A percentile compares a stretch with the other conserved stretches of the same genome.
Evolutionary conservation across 2,113 vertebrate genomes (phyloP).

Genomic region (zebrafish (Danio rerio)): DNA sequence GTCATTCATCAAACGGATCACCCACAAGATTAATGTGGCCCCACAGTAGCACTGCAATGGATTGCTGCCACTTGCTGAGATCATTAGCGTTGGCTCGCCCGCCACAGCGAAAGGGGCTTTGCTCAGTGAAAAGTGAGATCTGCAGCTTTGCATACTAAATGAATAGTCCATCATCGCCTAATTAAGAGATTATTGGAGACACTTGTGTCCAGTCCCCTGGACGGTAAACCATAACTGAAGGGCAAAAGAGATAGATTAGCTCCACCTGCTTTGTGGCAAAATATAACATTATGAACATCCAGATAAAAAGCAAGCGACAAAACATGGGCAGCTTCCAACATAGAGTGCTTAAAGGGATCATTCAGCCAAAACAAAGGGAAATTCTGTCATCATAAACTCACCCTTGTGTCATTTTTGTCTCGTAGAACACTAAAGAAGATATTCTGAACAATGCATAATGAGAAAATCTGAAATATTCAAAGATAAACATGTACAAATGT

Average conservation of each 20-base stretch:
- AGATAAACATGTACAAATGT: no score
- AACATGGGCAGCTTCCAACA: slow-evolving; percentile 59
- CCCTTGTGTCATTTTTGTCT: no score
- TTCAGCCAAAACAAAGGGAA: background rate
- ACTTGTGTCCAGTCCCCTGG: slow-evolving; percentile 75
- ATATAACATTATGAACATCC: slow-evolving; percentile 73
- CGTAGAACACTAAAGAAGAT: no score
- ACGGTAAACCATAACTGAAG: slow-evolving; percentile 80
- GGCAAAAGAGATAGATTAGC: slow-evolving; percentile 77
- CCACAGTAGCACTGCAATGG: slow-evolving; percentile 75
- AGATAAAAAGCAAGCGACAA: slow-evolving; percentile 70
- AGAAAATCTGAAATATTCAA: no score
- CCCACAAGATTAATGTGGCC: slow-evolving; percentile 79
- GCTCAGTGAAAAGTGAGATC: slow-evolving; percentile 68
- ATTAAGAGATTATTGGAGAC: slow-evolving; percentile 81
- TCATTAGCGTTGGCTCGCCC: slow-evolving; percentile 77
- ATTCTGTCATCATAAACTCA: background rate
- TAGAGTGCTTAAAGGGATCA: slow-evolving; percentile 30
- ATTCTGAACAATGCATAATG: no score
- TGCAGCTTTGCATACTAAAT: slow-evolving; percentile 82
- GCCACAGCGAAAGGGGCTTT: slow-evolving; percentile 67
- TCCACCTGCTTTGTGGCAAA: slow-evolving; percentile 74
- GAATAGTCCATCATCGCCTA: slow-evolving; percentile 79
- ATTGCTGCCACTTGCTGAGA: slow-evolving; percentile 83
- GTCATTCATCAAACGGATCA: slow-evolving; percentile 80